phyloP scores from a whole-genome alignment of 2,113 vertebrate species.

The Pollachius pollachius region DNA sequence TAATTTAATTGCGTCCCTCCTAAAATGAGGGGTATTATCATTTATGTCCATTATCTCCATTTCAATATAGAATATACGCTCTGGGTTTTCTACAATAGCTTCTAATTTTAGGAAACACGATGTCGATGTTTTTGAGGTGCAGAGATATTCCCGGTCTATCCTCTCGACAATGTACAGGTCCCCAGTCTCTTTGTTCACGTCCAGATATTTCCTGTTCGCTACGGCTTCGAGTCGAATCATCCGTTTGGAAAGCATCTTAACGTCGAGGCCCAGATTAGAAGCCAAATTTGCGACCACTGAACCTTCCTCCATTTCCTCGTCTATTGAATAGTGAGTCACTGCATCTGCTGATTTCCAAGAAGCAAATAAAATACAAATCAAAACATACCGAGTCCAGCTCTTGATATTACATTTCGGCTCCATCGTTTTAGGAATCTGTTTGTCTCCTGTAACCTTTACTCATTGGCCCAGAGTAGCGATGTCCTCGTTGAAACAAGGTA shows the following conservation, averaged over 20 bases:
- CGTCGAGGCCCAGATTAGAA: constrained; percentile 54
- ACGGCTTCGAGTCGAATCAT: constrained; percentile 53
- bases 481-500: too few species aligned
- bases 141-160: constrained; percentile 62
- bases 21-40: constrained; percentile 54
- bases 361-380: too few species aligned
- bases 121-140: constrained; percentile 9
- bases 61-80: constrained; percentile 48
- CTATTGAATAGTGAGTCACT: constrained; percentile 52
- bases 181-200: constrained; percentile 68
- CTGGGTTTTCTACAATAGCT: constrained; percentile 32
- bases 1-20: constrained; percentile 40
- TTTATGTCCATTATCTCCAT: constrained; percentile 59
- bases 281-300: constrained; percentile 67
- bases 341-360: not conserved
- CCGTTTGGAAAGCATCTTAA: constrained; percentile 7
- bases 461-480: too few species aligned
- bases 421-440: too few species aligned
- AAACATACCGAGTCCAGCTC: too few species aligned
- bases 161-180: constrained; percentile 65
- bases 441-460: too few species aligned
- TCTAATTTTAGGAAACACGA: constrained; percentile 48
- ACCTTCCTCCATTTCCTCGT: constrained; percentile 65
- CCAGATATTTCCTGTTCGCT: constrained; percentile 63
- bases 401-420: too few species aligned